Evolutionary conservation across 2,797 vertebrate species (phyloP).

Genomic region (Tamandua tetradactyla): DNA sequence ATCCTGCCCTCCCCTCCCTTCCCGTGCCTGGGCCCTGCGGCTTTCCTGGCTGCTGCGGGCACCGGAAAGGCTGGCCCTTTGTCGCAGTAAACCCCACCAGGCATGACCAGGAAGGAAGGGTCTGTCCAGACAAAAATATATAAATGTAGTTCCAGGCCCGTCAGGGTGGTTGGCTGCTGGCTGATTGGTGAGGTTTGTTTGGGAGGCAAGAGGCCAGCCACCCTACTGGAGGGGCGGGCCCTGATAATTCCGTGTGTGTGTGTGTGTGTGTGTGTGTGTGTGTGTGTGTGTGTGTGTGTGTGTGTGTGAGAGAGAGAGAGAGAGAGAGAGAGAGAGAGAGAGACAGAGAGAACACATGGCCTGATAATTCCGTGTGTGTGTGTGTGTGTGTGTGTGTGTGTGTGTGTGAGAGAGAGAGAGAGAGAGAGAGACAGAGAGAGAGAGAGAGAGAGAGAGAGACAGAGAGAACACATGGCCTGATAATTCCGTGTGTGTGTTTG

Average conservation of each 20-base stretch:
- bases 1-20: no score
- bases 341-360: no score
- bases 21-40: neutral
- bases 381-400: no score
- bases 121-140: slow-evolving; percentile 37
- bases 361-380: no score
- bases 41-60: neutral
- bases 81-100: neutral
- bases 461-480: no score
- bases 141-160: slow-evolving; percentile 41
- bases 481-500: no score
- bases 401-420: no score
- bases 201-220: neutral
- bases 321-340: no score
- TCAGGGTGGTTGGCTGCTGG: neutral
- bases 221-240: neutral
- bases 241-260: neutral
- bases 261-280: no score
- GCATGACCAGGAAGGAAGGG: slow-evolving; percentile 41
- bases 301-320: no score
- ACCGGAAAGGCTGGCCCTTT: neutral
- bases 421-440: no score
- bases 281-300: neutral
- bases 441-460: no score
- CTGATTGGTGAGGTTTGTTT: neutral